These are phyloP conservation scores for Volucella zonaria DNA, from an alignment of 2,888 invertebrate genomes.

Conservation along the genomic window DNA sequence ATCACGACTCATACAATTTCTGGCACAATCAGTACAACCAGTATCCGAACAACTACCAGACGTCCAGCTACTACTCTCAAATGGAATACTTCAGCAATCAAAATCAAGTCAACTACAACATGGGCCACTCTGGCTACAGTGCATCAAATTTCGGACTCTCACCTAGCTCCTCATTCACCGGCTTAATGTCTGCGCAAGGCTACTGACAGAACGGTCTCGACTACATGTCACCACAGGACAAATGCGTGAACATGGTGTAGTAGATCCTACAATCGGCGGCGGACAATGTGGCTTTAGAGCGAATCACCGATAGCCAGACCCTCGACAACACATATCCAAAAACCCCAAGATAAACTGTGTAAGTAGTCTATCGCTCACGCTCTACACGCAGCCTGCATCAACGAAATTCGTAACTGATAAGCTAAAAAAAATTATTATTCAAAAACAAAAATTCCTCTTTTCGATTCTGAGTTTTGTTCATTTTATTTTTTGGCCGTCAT, in stretches of 20 bases:
- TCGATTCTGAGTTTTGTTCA: neutral
- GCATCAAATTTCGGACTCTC: conserved; percentile 82
- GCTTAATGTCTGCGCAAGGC: conserved; percentile 82
- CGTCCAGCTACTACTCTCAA: conserved; percentile 82
- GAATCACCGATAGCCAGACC: conserved; percentile 55
- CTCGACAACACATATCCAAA: conserved; percentile 65
- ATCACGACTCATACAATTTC: conserved; percentile 82
- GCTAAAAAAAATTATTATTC: conserved; percentile 54
- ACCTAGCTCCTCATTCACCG: conserved; percentile 81
- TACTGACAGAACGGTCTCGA: conserved; percentile 82
- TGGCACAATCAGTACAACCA: conserved; percentile 83
- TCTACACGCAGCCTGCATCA: conserved; percentile 80
- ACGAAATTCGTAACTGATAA: conserved; percentile 82
- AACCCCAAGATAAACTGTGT: conserved; percentile 54
- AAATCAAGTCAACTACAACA: conserved; percentile 82
- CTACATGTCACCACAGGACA: conserved; percentile 83
- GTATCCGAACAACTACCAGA: conserved; percentile 82
- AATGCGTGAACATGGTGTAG: conserved; percentile 83
- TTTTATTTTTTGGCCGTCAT: conserved; percentile 4
- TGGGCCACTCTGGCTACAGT: conserved; percentile 82
- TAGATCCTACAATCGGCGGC: conserved; percentile 78
- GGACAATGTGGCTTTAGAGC: conserved; percentile 48
- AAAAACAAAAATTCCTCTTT: conserved; percentile 26
- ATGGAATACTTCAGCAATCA: conserved; percentile 83
- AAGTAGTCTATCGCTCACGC: conserved; percentile 70